These are phyloP conservation scores for Neelides sp. DNA, from an alignment of 1,140 invertebrate genomes.

Conservation along the genomic window DNA sequence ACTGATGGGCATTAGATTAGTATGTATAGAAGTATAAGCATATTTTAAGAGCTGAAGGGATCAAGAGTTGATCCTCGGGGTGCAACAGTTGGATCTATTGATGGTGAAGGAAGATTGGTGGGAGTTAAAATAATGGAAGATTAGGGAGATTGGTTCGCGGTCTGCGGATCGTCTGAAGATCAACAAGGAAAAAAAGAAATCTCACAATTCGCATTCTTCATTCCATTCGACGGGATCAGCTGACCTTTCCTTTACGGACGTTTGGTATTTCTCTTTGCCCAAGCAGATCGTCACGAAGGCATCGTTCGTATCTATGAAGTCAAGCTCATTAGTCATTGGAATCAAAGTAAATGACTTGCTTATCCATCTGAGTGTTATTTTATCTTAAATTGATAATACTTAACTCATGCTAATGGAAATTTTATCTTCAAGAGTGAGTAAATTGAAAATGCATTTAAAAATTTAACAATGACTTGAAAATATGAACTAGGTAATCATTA, in stretches of 20 bases:
- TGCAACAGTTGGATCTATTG: too few relatives aligned
- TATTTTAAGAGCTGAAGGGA: too few relatives aligned
- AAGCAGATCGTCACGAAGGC: slow-evolving; percentile 87
- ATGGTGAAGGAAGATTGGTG: too few relatives aligned
- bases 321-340: too few relatives aligned
- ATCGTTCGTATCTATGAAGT: slow-evolving; percentile 66
- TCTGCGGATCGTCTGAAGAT: too few relatives aligned
- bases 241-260: slow-evolving; percentile 81
- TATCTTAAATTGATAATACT: slow-evolving; percentile 15
- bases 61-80: too few relatives aligned
- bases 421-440: not conserved
- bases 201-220: slow-evolving; percentile 87
- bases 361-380: too few relatives aligned
- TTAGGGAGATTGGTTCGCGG: too few relatives aligned
- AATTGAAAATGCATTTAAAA: not conserved
- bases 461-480: not conserved
- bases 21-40: too few relatives aligned
- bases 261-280: slow-evolving; percentile 92
- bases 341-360: too few relatives aligned
- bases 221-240: slow-evolving; percentile 73
- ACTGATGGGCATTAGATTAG: too few relatives aligned
- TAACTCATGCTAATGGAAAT: not conserved
- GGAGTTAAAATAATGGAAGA: slow-evolving; percentile 4
- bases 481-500: not conserved
- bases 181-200: too few relatives aligned